Evolutionary conservation across 2,797 vertebrate genomes (phyloP), one percentile per base, ranked within the genome.

Genomic region (Poecilia velifera): DNA sequence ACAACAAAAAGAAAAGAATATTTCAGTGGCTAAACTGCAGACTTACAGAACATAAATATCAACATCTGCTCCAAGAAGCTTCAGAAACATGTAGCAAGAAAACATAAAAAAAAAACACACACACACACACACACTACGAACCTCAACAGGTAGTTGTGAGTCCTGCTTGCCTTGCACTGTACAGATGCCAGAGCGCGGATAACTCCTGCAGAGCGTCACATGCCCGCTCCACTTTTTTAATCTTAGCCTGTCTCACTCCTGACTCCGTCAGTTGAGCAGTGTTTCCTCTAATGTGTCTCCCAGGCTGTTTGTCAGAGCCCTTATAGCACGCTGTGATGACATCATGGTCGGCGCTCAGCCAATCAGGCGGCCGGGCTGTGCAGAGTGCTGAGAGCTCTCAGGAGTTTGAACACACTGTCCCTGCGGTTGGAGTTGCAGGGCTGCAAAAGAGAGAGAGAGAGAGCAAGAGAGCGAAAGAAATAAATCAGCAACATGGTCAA

Each of bases 271-370:
- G 86, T 84, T 84, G 82, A 92, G 90, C 88, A 62, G 91, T 84
- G 90, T 93, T 94, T 92, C 90, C 76, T 89, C 94, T 92, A 91
- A 92, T 94, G 94, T 93, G 92, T 91, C 95, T 96, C 91, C 79
- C 91, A 89, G 93, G 90, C 94, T 96, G 93, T 94, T 95, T 95
- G 94, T 95, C 94, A 94, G 93, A 94, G 94, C 93, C 91, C 95
- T 96, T 96, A 95, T 96, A 96, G 88, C 82, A 73, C 93, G 92
- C 93, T 89, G 91, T 80, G 88, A 90, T 96, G 96, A 96, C 96
- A 95, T 96, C 96, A 96, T 82, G 75, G 90, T 75, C 88, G 72
- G 82, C 73, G 82, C 85, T 93, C 90, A 95, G 93, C 96, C 96
- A 96, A 96, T 96, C 89, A 94, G 89, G 82, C 62, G 79, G 73